A percentile compares a stretch with the other conserved stretches of the same genome.
Evolutionary conservation across 2,888 invertebrate species (phyloP).

Genomic region (Gisinianus flammeolus): DNA sequence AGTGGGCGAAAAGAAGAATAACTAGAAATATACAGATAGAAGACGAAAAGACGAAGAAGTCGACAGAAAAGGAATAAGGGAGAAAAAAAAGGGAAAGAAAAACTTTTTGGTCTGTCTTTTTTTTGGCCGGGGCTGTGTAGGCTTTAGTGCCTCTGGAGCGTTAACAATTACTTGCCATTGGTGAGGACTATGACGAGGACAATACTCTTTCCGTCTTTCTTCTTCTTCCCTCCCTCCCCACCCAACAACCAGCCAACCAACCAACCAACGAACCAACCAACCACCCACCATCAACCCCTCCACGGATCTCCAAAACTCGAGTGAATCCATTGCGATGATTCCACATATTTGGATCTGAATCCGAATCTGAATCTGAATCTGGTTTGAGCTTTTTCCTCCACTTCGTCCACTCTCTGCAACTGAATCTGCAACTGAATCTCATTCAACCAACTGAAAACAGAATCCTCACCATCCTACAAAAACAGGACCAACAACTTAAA

Average conservation of each 20-base stretch:
- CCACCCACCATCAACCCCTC: background rate
- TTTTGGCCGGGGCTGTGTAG: background rate
- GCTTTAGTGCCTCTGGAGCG: conserved; percentile 10
- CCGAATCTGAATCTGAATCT: too few relatives aligned
- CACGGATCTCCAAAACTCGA: background rate
- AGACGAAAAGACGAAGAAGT: background rate
- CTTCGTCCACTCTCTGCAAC: background rate
- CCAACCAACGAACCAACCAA: too few relatives aligned
- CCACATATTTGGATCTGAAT: background rate
- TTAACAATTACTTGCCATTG: conserved; percentile 32
- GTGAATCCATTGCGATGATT: too few relatives aligned
- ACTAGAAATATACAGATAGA: background rate
- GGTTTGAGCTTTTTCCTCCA: background rate
- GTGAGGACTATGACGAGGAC: background rate
- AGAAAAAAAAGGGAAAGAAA: background rate
- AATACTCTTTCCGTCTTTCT: background rate
- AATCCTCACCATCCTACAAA: background rate
- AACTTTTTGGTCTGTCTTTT: background rate
- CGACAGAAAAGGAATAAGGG: background rate
- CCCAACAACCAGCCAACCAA: background rate
- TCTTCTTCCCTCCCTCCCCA: background rate
- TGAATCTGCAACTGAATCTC: too few relatives aligned
- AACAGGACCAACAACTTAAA: background rate
- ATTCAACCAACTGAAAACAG: too few relatives aligned
- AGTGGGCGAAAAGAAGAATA: background rate